Conservation (phyloP, 2,113 vertebrate species). For the Rhipidura dahli region DNA sequence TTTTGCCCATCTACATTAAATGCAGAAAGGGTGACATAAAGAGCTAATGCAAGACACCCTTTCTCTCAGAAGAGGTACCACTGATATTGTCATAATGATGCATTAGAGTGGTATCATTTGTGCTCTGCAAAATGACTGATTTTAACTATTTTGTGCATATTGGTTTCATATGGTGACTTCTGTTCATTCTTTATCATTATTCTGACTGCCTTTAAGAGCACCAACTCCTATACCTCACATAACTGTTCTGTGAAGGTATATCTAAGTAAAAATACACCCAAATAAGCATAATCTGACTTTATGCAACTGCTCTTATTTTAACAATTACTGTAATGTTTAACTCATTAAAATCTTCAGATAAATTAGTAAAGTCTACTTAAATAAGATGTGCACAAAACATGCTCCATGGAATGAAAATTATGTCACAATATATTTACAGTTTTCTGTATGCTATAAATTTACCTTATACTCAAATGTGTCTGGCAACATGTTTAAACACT, state of each 20-base stretch:
- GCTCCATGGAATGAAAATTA: neutral
- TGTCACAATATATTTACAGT: neutral
- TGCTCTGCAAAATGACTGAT: neutral
- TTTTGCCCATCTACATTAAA: neutral
- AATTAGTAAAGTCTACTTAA: neutral
- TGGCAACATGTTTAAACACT: constrained; percentile 31
- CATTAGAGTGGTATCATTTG: neutral
- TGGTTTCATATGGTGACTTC: neutral
- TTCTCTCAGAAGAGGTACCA: neutral
- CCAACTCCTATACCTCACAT: neutral
- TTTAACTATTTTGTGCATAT: neutral
- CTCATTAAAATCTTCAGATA: neutral
- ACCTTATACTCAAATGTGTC: neutral
- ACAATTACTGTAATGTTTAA: neutral
- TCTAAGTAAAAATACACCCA: neutral
- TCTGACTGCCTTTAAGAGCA: neutral
- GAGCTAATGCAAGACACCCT: neutral
- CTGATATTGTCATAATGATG: neutral
- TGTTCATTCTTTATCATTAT: neutral
- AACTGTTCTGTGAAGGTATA: neutral
- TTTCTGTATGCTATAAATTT: neutral
- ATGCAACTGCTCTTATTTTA: neutral
- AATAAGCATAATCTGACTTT: neutral
- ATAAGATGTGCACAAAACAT: neutral
- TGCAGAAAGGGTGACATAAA: neutral